Evolutionary conservation across 2,888 invertebrate species (phyloP).

Genomic region (Lepidocyrtoides sp.): DNA sequence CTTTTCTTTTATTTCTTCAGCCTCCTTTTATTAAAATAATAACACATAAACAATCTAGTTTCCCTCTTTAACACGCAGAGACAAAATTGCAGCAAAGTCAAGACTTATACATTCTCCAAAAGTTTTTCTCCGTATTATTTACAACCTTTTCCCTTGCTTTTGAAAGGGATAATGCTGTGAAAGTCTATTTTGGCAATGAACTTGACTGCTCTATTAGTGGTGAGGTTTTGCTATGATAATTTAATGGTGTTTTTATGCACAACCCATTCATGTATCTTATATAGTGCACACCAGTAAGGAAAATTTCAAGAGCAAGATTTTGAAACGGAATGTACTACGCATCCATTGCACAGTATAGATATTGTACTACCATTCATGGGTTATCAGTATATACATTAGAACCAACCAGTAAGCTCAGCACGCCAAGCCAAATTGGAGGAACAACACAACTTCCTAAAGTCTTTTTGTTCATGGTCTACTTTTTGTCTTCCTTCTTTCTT

Average conservation of each 20-base stretch:
- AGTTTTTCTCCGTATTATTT: slow-evolving; percentile 3
- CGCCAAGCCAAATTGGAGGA: background rate
- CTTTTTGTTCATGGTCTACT: background rate
- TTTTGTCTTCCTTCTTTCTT: background rate
- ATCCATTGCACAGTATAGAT: no score
- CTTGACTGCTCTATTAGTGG: slow-evolving; percentile 42
- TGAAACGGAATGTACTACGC: background rate
- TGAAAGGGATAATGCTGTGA: slow-evolving; percentile 5
- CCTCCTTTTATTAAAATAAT: background rate
- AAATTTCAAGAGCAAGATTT: slow-evolving; percentile 26
- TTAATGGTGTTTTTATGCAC: slow-evolving; percentile 50
- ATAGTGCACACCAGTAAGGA: background rate
- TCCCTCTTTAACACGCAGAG: background rate
- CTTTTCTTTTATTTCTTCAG: background rate
- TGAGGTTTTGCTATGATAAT: slow-evolving; percentile 47
- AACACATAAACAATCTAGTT: background rate
- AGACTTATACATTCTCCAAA: background rate
- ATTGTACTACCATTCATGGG: no score
- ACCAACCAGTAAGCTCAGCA: background rate
- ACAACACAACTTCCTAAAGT: no score
- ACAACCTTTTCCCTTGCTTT: background rate
- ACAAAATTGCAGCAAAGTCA: background rate
- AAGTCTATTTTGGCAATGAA: slow-evolving; percentile 69
- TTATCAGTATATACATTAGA: background rate
- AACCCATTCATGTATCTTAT: background rate